Evolutionary conservation across 2,888 invertebrate species (phyloP), one percentile per base, ranked within the genome.

Genomic region (Campopleginae sp.): DNA sequence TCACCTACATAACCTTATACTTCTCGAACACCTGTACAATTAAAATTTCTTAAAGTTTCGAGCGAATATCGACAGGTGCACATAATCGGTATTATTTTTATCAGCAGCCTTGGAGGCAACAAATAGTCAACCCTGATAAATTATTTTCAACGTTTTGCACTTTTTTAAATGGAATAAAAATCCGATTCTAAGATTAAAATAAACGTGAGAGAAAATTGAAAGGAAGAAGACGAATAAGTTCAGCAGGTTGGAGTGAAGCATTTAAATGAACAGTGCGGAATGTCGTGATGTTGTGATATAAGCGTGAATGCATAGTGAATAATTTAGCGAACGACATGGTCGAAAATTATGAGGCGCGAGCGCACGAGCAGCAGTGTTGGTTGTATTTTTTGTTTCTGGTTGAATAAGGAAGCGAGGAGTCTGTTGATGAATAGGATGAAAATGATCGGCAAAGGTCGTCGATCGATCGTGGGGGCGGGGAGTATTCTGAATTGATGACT

Each of bases 361-460:
- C 27, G 27, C 38, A 23, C 76, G 27, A 54, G 19, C 19, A 54
- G 19, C 19, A n/a, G n/a, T 46, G 33, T 33, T 63, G 5, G 14
- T 42, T 2, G 33, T 33, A 14, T 31, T 51, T 23, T 14, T 51
- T n/a, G 19, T 42, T 23, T 42, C 51, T 68, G 31, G 6, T 80
- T 72, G 72, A 72, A 80, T 65, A 48, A 80, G 80, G 72, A 80
- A 80, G 42, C 71, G 80, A 80, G 65, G 42, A n/a, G 44, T 27
- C 8, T n/a, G 12, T 42, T 33, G 61, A 70, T 58, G 12, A 23
- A 31, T 70, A n/a, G 19, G 65, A 58, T 63, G 61, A 48, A 71
- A 31, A 71, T 63, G 46, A 70, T 71, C 63, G 38, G n/a, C 51
- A 80, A 80, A 80, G 80, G 80, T 80, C 80, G 72, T 72, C 65